Base-by-base conservation (phyloP, 2,888 invertebrate species). In the Cabera pusaria region DNA sequence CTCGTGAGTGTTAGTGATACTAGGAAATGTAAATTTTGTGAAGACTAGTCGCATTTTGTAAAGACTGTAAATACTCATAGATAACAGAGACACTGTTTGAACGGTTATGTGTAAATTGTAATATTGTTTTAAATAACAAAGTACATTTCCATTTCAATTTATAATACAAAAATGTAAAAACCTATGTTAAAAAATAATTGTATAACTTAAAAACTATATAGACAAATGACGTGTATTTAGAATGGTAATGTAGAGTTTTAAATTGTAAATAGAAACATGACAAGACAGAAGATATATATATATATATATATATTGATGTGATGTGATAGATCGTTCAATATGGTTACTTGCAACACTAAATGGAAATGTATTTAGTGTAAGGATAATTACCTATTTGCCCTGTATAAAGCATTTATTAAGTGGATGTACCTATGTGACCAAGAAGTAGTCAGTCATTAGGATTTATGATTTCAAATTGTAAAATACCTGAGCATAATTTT, bases 41-140 rank as follows among this genome's bases (percentile, higher is more conserved):
- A 53, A 51, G 49, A 53, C 53, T 53, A 53, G 53, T 53, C 53
- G 53, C 49, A 53, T 51, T 51, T 41, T 42, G 44, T 58, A 57
- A 59, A 53, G 52, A 57, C 59, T 50, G 44, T 54, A 58, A 44
- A 49, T 52, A 45, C 31, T 34, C 41, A 19, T 45, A 48, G 38
- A 39, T 44, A 33, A 35, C 8, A 37, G 8, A 24, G 37, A 40
- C 42, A 36, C 43, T 46, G 43, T 32, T 24, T 31, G 3, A 8
- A 25, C n/a, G n/a, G n/a, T n/a, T n/a, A n/a, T n/a, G 8, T 24
- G 7, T 29, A 6, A 29, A 21, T 8, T 26, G 34, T 21, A 7
- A 4, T 5, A n/a, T 24, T 25, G 11, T 12, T 25, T 2, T 17
- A 8, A 9, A 6, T 10, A 24, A 12, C 1, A 20, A 34, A 28